Evolutionary conservation across 2,797 vertebrate genomes (phyloP), one percentile per base, ranked within the genome.

Genomic region (Eulemur coronatus): DNA sequence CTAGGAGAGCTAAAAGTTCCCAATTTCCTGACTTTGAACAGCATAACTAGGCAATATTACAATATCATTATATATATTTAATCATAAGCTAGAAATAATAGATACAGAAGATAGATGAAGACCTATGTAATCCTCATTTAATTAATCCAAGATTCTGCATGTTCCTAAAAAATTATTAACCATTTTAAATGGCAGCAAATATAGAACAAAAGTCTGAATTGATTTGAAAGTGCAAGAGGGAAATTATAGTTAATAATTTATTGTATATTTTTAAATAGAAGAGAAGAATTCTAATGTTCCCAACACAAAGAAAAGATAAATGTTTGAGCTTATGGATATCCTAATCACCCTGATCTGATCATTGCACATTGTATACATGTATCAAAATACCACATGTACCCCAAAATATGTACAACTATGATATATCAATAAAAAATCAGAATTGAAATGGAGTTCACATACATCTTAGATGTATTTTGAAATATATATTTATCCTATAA

Each of bases 361-460:
- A 55, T 26, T 79, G 35, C 13, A 55, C n/a, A 26, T 79, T 55
- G 22, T 79, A 38, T 28, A 55, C 4, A 15, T 28, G 50, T 79
- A 55, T 35, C n/a, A 55, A 38, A 55, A 55, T 79, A 38, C 26
- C 33, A 35, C 50, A 35, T 26, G n/a, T 78, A 78, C 50, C 17
- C 30, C 46, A 33, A 33, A 50, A 75, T 52, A 52, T 52, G 75
- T 52, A 50, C 73, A 50, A 48, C 43, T 10, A 26, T 11, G 30
- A 63, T 26, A 24, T 78, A 52, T 78, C 33, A 52, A 38, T 26
- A 26, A 52, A 55, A 80, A 87, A 35, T 67, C 35, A 90, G 50
- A 93, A 96, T 57, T 61, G 7, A 97, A 96, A 86, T 89, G 22
- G 4, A 90, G 12, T 52, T 95, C 55, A 80, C 22, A 22, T 84